Conservation (phyloP, 2,888 invertebrate species). For the Trichopoda pennipes region DNA sequence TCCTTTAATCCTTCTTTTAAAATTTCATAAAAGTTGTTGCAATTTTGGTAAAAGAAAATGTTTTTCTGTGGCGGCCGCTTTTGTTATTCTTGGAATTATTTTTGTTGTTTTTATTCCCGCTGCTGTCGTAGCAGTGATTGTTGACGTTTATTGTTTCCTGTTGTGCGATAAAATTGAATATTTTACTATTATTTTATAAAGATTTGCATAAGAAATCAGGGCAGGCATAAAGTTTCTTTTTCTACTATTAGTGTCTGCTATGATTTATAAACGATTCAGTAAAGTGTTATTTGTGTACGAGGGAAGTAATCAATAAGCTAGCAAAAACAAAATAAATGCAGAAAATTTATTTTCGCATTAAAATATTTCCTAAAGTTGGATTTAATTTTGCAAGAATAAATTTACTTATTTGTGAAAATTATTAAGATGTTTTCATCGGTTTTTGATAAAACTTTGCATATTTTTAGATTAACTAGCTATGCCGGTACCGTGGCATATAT, state of each 20-base stretch:
- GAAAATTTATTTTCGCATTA: too few species aligned
- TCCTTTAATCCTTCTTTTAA: conserved; percentile 59
- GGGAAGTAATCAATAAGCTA: too few species aligned
- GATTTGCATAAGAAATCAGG: conserved; percentile 59
- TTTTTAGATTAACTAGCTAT: too few species aligned
- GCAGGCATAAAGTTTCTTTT: background rate
- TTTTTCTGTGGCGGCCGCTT: conserved; percentile 26
- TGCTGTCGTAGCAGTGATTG: conserved; percentile 24
- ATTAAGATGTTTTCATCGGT: too few species aligned
- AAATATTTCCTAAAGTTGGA: too few species aligned
- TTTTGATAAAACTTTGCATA: too few species aligned
- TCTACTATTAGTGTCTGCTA: background rate
- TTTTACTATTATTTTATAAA: conserved; percentile 52
- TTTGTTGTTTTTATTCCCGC: conserved; percentile 8
- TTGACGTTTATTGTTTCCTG: conserved; percentile 68
- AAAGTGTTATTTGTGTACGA: too few species aligned
- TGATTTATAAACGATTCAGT: background rate
- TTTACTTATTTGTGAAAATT: too few species aligned
- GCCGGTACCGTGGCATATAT: too few species aligned
- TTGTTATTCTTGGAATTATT: conserved; percentile 11
- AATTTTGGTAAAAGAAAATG: conserved; percentile 7
- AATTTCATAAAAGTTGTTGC: conserved; percentile 44
- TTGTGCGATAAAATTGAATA: conserved; percentile 65
- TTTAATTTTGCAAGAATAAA: too few species aligned
- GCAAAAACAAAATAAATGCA: too few species aligned